phyloP scores from a whole-genome alignment of 2,888 invertebrate genomes.

The Andrena marginata region DNA sequence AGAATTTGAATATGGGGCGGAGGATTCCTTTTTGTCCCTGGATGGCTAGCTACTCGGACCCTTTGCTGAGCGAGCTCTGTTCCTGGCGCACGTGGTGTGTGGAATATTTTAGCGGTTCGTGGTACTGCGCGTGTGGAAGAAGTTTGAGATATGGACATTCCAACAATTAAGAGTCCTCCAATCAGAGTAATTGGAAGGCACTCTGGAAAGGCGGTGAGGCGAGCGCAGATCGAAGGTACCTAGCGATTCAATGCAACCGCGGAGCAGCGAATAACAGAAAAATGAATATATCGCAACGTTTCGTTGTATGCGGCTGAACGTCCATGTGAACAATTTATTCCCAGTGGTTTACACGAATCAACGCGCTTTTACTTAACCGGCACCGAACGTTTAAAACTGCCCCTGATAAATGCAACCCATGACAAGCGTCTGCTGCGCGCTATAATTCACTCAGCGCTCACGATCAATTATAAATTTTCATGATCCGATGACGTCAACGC shows the following conservation, averaged over 20 bases:
- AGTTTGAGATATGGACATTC: too few relatives aligned
- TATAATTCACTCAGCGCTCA: slow-evolving; percentile 26
- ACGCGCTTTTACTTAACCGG: slow-evolving; percentile 29
- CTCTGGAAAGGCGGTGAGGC: neutral
- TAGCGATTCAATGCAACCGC: neutral
- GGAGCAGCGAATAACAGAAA: neutral
- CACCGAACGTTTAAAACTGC: neutral
- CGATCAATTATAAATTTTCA: slow-evolving; percentile 54
- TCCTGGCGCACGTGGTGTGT: neutral
- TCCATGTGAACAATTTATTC: slow-evolving; percentile 23
- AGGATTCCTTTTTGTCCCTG: slow-evolving; percentile 1
- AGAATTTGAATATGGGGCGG: slow-evolving; percentile 56
- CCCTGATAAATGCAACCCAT: slow-evolving; percentile 8
- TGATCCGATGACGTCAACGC: slow-evolving; percentile 48
- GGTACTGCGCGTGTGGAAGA: too few relatives aligned
- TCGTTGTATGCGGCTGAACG: slow-evolving; percentile 1
- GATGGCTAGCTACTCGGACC: slow-evolving; percentile 5
- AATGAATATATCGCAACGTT: neutral
- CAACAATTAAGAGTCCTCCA: too few relatives aligned
- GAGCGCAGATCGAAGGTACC: too few relatives aligned
- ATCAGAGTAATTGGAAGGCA: too few relatives aligned
- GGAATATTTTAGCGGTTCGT: neutral
- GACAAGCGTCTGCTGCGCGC: slow-evolving; percentile 14
- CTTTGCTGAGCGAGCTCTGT: neutral
- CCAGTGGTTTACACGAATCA: slow-evolving; percentile 24